Conservation (phyloP, 1,140 invertebrate species). For the Drosophila eugracilis region DNA sequence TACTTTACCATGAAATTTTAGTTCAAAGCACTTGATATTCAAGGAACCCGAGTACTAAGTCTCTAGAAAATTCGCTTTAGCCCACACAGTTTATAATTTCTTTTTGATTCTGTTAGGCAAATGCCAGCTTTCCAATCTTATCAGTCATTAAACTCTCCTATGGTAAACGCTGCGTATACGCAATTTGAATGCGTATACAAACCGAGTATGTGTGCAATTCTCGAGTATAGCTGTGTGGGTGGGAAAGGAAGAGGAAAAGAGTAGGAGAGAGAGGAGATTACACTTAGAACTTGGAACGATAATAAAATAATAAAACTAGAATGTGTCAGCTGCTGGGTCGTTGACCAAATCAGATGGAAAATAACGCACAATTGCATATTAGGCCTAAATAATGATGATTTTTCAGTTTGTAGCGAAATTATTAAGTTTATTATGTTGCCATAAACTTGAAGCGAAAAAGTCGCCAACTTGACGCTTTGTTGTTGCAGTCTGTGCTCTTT, state of each 20-base stretch:
- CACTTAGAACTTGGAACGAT: slow-evolving; percentile 23
- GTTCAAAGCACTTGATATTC: too few relatives aligned
- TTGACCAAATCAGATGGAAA: slow-evolving; percentile 50
- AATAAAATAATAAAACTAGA: slow-evolving; percentile 33
- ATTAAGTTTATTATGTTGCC: slow-evolving; percentile 49
- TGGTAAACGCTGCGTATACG: slow-evolving; percentile 43
- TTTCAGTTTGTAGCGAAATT: slow-evolving; percentile 43
- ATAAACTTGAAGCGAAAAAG: slow-evolving; percentile 38
- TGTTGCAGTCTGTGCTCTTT: slow-evolving; percentile 40
- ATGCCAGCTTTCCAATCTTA: slow-evolving; percentile 51
- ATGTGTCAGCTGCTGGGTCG: slow-evolving; percentile 62
- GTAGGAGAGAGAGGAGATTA: slow-evolving; percentile 10
- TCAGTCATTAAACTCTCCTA: slow-evolving; percentile 77
- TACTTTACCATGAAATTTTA: too few relatives aligned
- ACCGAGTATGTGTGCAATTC: slow-evolving; percentile 14
- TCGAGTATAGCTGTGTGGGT: slow-evolving; percentile 29
- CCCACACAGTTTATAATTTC: neutral
- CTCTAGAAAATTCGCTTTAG: neutral
- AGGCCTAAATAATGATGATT: slow-evolving; percentile 63
- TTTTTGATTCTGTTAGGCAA: slow-evolving; percentile 39
- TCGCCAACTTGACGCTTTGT: slow-evolving; percentile 15
- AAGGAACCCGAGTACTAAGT: too few relatives aligned
- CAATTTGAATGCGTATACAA: slow-evolving; percentile 55
- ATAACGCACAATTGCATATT: slow-evolving; percentile 40
- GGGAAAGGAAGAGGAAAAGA: slow-evolving; percentile 8